A percentile compares a stretch with the other conserved stretches of the same genome.
Evolutionary conservation across 2,888 invertebrate genomes (phyloP).

Genomic region (Drosophila anceps): DNA sequence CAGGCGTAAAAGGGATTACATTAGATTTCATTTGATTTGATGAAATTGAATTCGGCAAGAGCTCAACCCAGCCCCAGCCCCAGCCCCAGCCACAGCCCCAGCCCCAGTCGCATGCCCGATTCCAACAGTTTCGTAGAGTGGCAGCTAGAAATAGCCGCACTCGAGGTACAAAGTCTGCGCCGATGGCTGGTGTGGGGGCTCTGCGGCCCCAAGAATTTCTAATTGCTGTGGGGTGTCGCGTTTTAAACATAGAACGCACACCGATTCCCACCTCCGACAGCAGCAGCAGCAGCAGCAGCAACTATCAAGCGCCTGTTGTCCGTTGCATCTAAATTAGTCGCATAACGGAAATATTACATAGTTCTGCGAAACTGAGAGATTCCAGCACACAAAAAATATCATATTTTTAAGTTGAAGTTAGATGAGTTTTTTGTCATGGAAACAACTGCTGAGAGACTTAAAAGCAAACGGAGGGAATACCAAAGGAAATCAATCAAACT

Average conservation of each 20-base stretch:
- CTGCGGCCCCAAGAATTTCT: constrained; percentile 13
- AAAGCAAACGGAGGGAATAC: not conserved
- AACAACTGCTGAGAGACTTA: not conserved
- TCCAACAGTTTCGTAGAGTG: not conserved
- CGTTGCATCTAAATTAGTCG: constrained; percentile 25
- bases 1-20: constrained; percentile 29
- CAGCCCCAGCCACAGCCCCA: not conserved
- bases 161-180: constrained; percentile 26
- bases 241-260: constrained; percentile 40
- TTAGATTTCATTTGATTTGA: constrained; percentile 53
- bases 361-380: constrained; percentile 25
- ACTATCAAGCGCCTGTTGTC: not conserved
- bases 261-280: not conserved
- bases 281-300: not conserved
- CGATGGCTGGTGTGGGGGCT: not conserved
- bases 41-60: constrained; percentile 50
- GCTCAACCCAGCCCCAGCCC: constrained; percentile 1
- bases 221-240: constrained; percentile 35
- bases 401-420: not conserved
- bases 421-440: not conserved
- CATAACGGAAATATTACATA: constrained; percentile 18
- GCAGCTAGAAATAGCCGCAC: constrained; percentile 13
- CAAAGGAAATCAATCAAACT: not conserved
- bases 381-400: not conserved
- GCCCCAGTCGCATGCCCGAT: constrained; percentile 3